phyloP scores from a whole-genome alignment of 2,888 invertebrate genomes.

The Frankliniella intonsa region DNA sequence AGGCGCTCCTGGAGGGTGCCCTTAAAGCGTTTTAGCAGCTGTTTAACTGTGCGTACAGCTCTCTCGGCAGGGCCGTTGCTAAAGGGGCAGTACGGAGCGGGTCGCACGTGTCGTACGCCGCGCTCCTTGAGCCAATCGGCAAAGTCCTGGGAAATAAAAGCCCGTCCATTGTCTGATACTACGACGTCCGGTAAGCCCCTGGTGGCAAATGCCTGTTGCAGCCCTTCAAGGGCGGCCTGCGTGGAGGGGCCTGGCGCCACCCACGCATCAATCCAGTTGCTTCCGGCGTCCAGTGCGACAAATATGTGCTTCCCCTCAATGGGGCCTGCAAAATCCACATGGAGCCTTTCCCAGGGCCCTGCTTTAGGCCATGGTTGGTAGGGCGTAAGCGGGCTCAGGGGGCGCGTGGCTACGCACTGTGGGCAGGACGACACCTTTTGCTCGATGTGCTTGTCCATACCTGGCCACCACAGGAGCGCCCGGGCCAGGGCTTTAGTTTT shows the following conservation, averaged over 20 bases:
- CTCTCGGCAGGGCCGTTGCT: not conserved
- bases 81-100: not conserved
- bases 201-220: too few relatives aligned
- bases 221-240: too few relatives aligned
- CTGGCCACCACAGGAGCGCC: not conserved
- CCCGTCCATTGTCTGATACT: not conserved
- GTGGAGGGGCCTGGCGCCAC: not conserved
- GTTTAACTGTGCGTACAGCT: not conserved
- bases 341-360: not conserved
- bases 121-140: not conserved
- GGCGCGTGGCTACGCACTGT: not conserved
- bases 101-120: not conserved
- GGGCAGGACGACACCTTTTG: not conserved
- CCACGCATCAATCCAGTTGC: not conserved
- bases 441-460: not conserved
- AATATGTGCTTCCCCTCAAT: not conserved
- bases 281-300: not conserved
- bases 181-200: not conserved
- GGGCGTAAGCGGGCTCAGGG: not conserved
- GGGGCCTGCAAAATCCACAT: not conserved
- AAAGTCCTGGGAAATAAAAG: not conserved
- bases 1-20: not conserved
- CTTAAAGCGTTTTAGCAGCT: not conserved
- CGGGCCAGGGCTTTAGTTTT: not conserved
- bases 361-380: not conserved